These are phyloP conservation scores for Dyspetes luteomarginatus DNA, from an alignment of 2,888 invertebrate species.

Conservation along the genomic window DNA sequence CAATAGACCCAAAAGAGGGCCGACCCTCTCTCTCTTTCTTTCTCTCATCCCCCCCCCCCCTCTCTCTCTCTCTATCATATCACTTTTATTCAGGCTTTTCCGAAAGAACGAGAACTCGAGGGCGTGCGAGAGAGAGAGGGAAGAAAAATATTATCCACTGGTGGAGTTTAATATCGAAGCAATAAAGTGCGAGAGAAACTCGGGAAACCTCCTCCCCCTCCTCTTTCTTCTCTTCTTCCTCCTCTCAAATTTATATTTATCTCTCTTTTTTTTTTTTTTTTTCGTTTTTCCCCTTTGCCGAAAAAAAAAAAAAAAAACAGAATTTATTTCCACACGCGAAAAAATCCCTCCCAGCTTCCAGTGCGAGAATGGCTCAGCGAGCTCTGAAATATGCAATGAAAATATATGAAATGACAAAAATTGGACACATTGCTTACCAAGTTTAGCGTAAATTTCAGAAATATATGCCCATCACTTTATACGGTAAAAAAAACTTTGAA, in stretches of 20 bases:
- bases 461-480: background rate
- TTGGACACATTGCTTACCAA: background rate
- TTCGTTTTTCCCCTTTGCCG: background rate
- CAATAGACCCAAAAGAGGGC: conserved; percentile 59
- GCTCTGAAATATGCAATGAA: conserved; percentile 3
- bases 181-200: conserved; percentile 70
- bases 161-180: conserved; percentile 76
- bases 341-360: background rate
- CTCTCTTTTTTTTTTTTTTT: conserved; percentile 33
- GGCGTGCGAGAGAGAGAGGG: conserved; percentile 24
- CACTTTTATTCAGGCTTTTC: conserved; percentile 50
- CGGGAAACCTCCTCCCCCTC: background rate
- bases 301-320: conserved; percentile 22
- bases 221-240: conserved; percentile 17
- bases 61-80: conserved; percentile 27
- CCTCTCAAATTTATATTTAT: conserved; percentile 65
- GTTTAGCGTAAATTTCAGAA: background rate
- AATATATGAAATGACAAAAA: background rate
- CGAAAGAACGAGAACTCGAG: conserved; percentile 48
- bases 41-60: no score
- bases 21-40: no score
- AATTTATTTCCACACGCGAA: conserved; percentile 16
- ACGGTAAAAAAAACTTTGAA: background rate
- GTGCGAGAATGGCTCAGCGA: background rate
- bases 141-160: conserved; percentile 66